These are phyloP conservation scores for Anastrepha obliqua DNA, from an alignment of 1,140 invertebrate genomes.

Conservation along the genomic window DNA sequence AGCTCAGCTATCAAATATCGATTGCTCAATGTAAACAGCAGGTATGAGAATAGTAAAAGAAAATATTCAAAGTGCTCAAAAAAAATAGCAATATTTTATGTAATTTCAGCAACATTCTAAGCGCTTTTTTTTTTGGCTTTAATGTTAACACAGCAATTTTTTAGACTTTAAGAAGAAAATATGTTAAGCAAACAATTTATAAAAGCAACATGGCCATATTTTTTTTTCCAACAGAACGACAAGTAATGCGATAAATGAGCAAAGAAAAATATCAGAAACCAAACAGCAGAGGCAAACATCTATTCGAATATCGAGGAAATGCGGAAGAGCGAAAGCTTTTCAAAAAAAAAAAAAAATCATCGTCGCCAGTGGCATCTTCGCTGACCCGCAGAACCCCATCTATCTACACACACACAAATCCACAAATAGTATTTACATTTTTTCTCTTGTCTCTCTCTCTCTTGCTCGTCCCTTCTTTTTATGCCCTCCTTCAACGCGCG, in stretches of 20 bases:
- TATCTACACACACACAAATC: not conserved
- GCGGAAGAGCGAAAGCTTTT: not conserved
- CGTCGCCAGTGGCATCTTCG: slow-evolving; percentile 36
- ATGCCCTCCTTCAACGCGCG: not conserved
- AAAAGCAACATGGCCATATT: not conserved
- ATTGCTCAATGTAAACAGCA: not conserved
- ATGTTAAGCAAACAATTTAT: slow-evolving; percentile 19
- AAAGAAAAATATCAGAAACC: not conserved
- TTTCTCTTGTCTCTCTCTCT: not conserved
- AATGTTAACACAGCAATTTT: not conserved
- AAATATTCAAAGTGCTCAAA: not conserved
- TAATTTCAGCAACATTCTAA: not conserved
- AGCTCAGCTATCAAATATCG: not conserved
- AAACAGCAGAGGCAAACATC: not conserved
- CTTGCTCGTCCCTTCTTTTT: not conserved
- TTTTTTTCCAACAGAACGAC: not conserved
- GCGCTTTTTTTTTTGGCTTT: not conserved
- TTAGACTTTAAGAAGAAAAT: slow-evolving; percentile 1
- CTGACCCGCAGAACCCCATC: not conserved
- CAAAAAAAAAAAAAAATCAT: not conserved
- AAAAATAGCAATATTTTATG: not conserved
- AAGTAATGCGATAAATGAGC: not conserved
- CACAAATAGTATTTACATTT: not conserved
- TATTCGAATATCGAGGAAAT: not conserved
- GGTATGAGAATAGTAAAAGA: not conserved